Conservation (phyloP, 2,113 vertebrate genomes). For the Sebastes schlegelii region DNA sequence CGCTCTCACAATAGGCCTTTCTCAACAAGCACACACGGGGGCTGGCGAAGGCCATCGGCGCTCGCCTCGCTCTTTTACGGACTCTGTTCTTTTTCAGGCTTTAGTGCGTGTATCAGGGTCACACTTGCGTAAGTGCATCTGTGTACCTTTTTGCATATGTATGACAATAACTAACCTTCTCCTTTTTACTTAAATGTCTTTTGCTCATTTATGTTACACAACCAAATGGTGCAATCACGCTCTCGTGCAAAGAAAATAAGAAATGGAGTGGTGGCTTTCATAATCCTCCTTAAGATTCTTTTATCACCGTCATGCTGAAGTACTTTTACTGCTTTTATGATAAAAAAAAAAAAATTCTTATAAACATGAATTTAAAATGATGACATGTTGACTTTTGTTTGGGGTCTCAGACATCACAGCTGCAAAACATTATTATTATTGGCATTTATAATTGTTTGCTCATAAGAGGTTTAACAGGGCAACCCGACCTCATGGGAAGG, state of each 20-base stretch:
- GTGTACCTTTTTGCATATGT: constrained; percentile 41
- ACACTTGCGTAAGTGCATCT: constrained; percentile 20
- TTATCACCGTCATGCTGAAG: background rate
- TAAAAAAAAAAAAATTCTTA: too few relatives aligned
- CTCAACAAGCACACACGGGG: constrained; percentile 25
- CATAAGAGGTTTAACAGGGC: background rate
- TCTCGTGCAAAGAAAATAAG: constrained; percentile 13
- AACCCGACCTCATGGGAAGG: too few relatives aligned
- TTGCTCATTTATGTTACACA: constrained; percentile 40
- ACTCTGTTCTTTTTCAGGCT: constrained; percentile 56
- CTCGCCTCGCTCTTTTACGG: constrained; percentile 31
- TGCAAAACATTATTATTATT: background rate
- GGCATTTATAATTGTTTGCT: background rate
- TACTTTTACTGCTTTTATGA: too few relatives aligned
- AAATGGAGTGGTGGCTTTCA: constrained; percentile 7
- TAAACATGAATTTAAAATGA: background rate
- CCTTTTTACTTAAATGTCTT: constrained; percentile 20
- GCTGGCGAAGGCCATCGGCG: constrained; percentile 58
- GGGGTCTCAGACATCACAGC: background rate
- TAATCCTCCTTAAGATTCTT: background rate
- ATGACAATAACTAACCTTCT: constrained; percentile 39
- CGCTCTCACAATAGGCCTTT: constrained; percentile 45
- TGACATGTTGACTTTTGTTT: background rate
- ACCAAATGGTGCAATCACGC: background rate
- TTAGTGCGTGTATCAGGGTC: constrained; percentile 50